Evolutionary conservation across 2,888 invertebrate species (phyloP), one percentile per base, ranked within the genome.

Genomic region (Xylocampa areola): DNA sequence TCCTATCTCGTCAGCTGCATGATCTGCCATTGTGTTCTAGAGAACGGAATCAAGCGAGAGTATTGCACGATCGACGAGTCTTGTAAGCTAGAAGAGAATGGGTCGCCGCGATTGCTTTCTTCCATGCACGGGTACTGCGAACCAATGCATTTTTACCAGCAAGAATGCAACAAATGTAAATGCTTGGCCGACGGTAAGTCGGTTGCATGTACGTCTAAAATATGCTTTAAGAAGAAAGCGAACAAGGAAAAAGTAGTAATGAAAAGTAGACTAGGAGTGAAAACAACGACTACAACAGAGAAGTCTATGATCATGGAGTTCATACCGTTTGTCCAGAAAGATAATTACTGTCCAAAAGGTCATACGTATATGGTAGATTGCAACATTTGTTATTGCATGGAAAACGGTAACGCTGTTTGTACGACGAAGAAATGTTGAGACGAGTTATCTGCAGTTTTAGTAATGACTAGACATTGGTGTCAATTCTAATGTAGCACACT

Each of bases 361-460:
- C 73, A 79, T 10, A 84, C 83, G 0, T 92, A 88, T 55, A 84
- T 77, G 44, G 77, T 91, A 2, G 85, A 85, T 16, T 93, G 92
- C 40, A 92, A 93, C 47, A 43, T 82, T 27, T 93, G 92, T 51
- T 83, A 86, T 55, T 93, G 92, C 45, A 61, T 91, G 33, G 64
- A 76, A 0, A 89, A 87, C 39, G 91, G 90, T 0, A 89, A 91
- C 35, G 86, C 88, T 2, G 63, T 92, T 6, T 93, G 92, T 67
- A 88, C 92, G 0, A 85, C 88, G 1, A 60, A 67, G 3, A 61
- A 79, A 39, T 92, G 92, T 69, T 70, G 23, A 68, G 19, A 40
- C 27, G 49, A 49, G 29, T 44, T 53, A 35, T 53, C 10, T 41
- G 29, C 14, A 25, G 17, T 19, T 21, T 2, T 37, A 5, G 16